Percentiles rank a stretch among this genome's conserved stretches.
Conservation (phyloP, 2,797 vertebrate genomes). For the Eidolon dupreanum region DNA sequence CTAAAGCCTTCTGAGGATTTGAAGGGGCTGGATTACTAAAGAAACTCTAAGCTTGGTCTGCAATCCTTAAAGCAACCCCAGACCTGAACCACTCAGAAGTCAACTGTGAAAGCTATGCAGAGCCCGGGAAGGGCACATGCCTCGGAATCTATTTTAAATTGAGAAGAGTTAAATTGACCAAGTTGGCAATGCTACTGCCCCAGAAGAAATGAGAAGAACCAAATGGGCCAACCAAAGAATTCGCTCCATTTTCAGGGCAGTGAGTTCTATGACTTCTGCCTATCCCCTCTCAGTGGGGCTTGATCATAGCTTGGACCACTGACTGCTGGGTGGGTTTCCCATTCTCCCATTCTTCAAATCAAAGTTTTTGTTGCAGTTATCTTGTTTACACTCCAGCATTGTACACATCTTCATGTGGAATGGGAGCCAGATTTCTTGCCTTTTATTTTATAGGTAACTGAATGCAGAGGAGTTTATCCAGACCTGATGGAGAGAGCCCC, state of each 20-base stretch:
- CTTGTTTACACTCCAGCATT: background rate
- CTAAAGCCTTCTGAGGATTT: background rate
- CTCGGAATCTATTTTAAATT: constrained; percentile 5
- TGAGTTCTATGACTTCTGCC: background rate
- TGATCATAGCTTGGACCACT: background rate
- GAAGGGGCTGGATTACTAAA: background rate
- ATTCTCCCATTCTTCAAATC: background rate
- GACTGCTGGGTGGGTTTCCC: background rate
- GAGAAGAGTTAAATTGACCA: background rate
- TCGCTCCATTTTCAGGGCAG: background rate
- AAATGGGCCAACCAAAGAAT: background rate
- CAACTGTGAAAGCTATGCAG: background rate
- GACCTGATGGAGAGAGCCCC: background rate
- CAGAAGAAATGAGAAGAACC: constrained; percentile 25
- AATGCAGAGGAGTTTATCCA: background rate
- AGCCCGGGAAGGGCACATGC: background rate
- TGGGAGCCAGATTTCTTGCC: background rate
- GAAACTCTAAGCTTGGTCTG: background rate
- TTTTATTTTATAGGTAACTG: background rate
- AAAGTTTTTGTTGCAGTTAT: background rate
- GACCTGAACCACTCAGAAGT: background rate
- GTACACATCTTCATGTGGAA: background rate
- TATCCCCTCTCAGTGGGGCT: background rate
- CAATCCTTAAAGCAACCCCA: background rate
- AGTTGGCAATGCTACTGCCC: background rate